Evolutionary conservation across 2,113 vertebrate genomes (phyloP).

Genomic region (Erythrolamprus reginae): DNA sequence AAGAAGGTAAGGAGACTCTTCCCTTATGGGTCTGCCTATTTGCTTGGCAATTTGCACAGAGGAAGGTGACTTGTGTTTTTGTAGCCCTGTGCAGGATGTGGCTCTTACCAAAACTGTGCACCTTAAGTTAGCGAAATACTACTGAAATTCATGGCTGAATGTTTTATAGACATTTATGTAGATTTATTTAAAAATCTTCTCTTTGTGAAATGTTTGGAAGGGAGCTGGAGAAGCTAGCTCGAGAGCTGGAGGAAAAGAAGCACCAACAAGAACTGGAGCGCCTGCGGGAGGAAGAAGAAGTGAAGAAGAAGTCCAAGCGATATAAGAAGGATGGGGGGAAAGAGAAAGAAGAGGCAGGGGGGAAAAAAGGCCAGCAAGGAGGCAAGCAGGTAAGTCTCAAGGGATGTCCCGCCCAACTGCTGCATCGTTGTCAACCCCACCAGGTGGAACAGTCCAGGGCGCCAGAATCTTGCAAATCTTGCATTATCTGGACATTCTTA

Average conservation of each 20-base stretch:
- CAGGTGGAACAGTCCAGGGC: not conserved
- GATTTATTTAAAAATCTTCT: not conserved
- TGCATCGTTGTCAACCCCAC: not conserved
- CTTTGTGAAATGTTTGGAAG: slow-evolving; percentile 47
- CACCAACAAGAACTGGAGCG: slow-evolving; percentile 62
- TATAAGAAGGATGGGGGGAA: slow-evolving; percentile 58
- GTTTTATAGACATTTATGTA: not conserved
- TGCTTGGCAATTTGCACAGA: not conserved
- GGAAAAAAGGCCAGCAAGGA: slow-evolving; percentile 60
- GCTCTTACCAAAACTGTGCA: not conserved
- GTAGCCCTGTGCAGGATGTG: not conserved
- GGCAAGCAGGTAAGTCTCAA: slow-evolving; percentile 56
- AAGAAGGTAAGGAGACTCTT: slow-evolving; percentile 63
- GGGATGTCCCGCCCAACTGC: rapidly evolving
- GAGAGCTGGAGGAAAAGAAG: slow-evolving; percentile 66
- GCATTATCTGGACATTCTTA: not conserved
- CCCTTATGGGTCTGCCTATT: rapidly evolving
- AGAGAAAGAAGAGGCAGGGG: slow-evolving; percentile 51
- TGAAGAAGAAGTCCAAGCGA: slow-evolving; percentile 67
- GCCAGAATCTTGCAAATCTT: not conserved
- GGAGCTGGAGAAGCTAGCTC: slow-evolving; percentile 59
- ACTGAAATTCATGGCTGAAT: not conserved
- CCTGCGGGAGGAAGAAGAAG: slow-evolving; percentile 71
- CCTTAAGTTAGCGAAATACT: not conserved
- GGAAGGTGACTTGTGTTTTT: not conserved